Percentiles rank a stretch among this genome's conserved stretches.
Conservation (phyloP, 2,113 vertebrate genomes). For the Salvelinus sp. region DNA sequence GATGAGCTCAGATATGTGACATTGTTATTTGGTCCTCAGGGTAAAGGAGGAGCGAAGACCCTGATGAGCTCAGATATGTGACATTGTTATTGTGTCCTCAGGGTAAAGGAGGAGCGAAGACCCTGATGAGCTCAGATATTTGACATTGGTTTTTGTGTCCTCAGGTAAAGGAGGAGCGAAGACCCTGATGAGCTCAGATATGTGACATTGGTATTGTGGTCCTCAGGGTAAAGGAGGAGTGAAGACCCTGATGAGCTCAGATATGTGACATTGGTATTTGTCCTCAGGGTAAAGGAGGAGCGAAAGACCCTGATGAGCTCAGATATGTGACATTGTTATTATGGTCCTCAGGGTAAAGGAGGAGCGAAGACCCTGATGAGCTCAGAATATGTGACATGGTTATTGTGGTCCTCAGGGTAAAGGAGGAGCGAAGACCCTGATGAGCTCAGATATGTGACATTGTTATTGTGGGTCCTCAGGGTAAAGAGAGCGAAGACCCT, state of each 20-base stretch:
- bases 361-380: too few species aligned
- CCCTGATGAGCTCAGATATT: conserved; percentile 77
- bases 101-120: conserved; percentile 98
- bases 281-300: too few species aligned
- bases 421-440: conserved; percentile 96
- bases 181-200: conserved; percentile 97
- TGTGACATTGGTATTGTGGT: too few species aligned
- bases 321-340: too few species aligned
- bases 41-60: conserved; percentile 97
- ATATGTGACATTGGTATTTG: too few species aligned
- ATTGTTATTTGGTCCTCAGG: conserved; percentile 67
- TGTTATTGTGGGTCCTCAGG: conserved; percentile 69
- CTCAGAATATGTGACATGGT: too few species aligned
- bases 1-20: conserved; percentile 66
- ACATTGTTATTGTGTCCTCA: conserved; percentile 43
- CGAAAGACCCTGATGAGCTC: too few species aligned
- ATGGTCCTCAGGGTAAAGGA: too few species aligned
- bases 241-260: too few species aligned
- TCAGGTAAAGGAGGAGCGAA: conserved; percentile 97
- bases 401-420: conserved; percentile 76
- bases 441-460: conserved; percentile 55
- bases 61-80: conserved; percentile 73
- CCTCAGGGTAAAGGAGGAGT: too few species aligned
- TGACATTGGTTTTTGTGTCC: not conserved
- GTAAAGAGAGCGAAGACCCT: conserved; percentile 98